Base-by-base conservation (phyloP, 2,113 vertebrate species). In the Gorilla gorilla region DNA sequence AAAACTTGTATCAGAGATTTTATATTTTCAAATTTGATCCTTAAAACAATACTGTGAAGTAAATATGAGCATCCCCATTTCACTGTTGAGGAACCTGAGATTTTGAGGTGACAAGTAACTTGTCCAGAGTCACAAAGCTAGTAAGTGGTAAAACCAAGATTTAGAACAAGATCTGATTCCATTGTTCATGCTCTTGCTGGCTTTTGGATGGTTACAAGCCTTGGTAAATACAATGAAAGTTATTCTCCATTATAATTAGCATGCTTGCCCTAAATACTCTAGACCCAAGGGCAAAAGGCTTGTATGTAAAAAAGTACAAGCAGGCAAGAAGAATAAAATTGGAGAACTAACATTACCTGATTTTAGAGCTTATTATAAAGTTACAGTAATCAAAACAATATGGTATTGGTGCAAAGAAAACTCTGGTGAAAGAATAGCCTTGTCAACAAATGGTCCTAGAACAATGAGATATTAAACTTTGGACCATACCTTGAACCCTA, bases 311-410 rank as follows among this genome's bases (percentile, higher is more conserved):
- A 85, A 88, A 73, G 61, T 73, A 72, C 43, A 52, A 78, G 68
- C 57, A 76, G 68, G n/a, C 27, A 68, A 92, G 20, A 89, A 93
- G 61, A 84, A 85, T 20, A 89, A 66, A 89, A 38, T 32, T 64
- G 38, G 13, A 88, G 20, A 93, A 94, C 3, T 35, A 90, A 91
- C 11, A 79, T 17, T 80, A 57, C 9, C 64, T 94, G 55, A 85
- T 68, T 96, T 78, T 55, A 82, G 64, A 43, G 78, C 25, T 88
- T 82, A 83, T 40, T 68, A 82, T 78, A 92, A 92, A 78, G n/a
- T 25, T 75, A 61, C n/a, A 43, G 50, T 70, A 43, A 83, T 59
- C 22, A 10, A 83, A 23, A 43, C 59, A 52, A 70, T 35, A 57
- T 18, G 8, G 35, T 38, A 52, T n/a, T 8, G 17, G 48, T 70